Evolutionary conservation across 2,113 vertebrate species (phyloP).

Genomic region (Elanoides forficatus): DNA sequence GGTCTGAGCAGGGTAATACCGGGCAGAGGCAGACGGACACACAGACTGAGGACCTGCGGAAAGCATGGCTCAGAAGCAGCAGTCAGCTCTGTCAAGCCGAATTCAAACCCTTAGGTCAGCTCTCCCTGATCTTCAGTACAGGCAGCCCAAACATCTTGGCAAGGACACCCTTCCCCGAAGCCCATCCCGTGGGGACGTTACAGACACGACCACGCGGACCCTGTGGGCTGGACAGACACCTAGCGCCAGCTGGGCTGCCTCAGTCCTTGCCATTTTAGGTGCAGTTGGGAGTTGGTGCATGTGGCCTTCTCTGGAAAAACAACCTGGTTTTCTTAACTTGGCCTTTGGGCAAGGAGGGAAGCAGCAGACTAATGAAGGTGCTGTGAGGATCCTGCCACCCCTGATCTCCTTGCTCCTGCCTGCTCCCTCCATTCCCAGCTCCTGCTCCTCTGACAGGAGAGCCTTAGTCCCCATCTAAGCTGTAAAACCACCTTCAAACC

Average conservation of each 20-base stretch:
- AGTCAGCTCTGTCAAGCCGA: not conserved
- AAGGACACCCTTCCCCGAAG: not conserved
- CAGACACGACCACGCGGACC: not conserved
- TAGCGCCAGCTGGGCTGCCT: not conserved
- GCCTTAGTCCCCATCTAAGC: not conserved
- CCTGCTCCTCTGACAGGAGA: not conserved
- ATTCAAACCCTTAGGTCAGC: not conserved
- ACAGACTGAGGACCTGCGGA: not conserved
- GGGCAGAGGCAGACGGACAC: not conserved
- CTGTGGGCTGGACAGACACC: not conserved
- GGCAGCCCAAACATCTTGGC: not conserved
- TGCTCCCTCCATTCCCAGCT: not conserved
- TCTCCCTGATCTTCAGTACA: not conserved
- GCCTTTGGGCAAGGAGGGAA: not conserved
- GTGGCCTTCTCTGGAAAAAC: not conserved
- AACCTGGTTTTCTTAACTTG: not conserved
- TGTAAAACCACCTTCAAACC: not conserved
- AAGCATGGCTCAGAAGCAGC: not conserved
- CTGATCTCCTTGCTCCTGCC: not conserved
- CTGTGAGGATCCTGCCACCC: not conserved
- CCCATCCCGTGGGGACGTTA: accelerated
- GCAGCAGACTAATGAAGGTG: not conserved
- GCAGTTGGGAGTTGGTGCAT: not conserved
- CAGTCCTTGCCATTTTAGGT: not conserved
- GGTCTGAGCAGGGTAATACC: not conserved